Evolutionary conservation across 2,797 vertebrate genomes (phyloP), one percentile per base, ranked within the genome.

Genomic region (Epinephelus malabaricus): DNA sequence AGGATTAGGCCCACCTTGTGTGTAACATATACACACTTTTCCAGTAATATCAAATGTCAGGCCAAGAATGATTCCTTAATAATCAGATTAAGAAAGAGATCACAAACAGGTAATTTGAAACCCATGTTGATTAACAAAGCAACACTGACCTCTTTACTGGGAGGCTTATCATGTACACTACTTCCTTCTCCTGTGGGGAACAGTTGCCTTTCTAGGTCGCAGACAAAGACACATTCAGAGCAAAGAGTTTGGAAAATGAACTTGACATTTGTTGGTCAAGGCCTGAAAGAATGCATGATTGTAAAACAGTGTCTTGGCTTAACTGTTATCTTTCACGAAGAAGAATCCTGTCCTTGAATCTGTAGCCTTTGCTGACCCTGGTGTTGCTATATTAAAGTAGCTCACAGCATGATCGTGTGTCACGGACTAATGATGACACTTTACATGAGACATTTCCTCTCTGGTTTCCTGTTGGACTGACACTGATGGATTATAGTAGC

Each of bases 351-450:
- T 55, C n/a, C 21, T 81, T 63, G 19, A 68, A 15, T 58, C 2
- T 51, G 45, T 23, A 47, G 68, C 34, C 38, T 38, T 45, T 74
- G 17, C 30, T 75, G 62, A 23, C 38, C 54, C 59, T 55, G n/a
- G 0, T 40, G 77, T 49, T 49, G 5, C 50, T 58, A 19, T 53
- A 51, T 73, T 15, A 55, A 51, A 46, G 19, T n/a, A 21, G 34
- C 56, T 71, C 30, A 23, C 13, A 46, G 60, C 30, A 12, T 61
- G 49, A 70, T 38, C 23, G 25, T 23, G 43, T 74, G 70, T 49
- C 67, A 38, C 13, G 59, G n/a, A 58, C 66, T 63, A 45, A 73
- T 47, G 21, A 75, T 21, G 40, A 63, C 21, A 66, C 4, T n/a
- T 13, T 18, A 19, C 17, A 54, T 47, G 18, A 82, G 19, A 69